Evolutionary conservation across 2,888 invertebrate genomes (phyloP), one percentile per base, ranked within the genome.

Genomic region (Caenorhabditis becei): DNA sequence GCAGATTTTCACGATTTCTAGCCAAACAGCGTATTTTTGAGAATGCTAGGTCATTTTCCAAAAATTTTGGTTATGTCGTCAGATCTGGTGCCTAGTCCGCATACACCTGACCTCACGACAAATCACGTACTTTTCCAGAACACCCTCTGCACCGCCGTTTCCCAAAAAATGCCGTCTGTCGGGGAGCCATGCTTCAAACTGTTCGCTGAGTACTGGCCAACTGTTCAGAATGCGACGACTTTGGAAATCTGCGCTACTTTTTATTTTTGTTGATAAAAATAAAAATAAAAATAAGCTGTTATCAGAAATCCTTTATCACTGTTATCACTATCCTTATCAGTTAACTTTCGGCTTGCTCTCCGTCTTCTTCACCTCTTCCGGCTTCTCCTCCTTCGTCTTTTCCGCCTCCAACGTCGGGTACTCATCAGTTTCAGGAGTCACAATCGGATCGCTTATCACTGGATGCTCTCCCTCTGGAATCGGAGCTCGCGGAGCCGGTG

Each of bases 131-230:
- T 14, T 41, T 72, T 74, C 16, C 65, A 66, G 74, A 53, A n/a
- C 58, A 74, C 74, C 0, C 65, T 74, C 18, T 74, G 74, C 65
- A 59, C 65, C 1, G 18, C 37, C 4, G 49, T 74, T 11, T 20
- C 74, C 41, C 0, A 28, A 11, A 56, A 59, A 28, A 74, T 74
- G 74, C 58, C 66, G 26, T 59, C 74, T 5, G 41, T 74, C 59
- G 59, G 66, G 1, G 41, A 51, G 20, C 65, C 74, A 1, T 74
- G 74, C 53, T 63, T 59, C 59, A 65, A 66, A 28, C 41, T 74
- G 16, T 74, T 74, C 53, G 74, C 74, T 26, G 66, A 66, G n/a
- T 53, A 59, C 23, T 72, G 54, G 63, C 56, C 72, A 3, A 51
- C 26, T 16, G 41, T 28, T n/a, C 41, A 14, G 5, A 74, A 66